Evolutionary conservation across 2,888 invertebrate species (phyloP), one percentile per base, ranked within the genome.

Genomic region (Pantelozetes paolii): DNA sequence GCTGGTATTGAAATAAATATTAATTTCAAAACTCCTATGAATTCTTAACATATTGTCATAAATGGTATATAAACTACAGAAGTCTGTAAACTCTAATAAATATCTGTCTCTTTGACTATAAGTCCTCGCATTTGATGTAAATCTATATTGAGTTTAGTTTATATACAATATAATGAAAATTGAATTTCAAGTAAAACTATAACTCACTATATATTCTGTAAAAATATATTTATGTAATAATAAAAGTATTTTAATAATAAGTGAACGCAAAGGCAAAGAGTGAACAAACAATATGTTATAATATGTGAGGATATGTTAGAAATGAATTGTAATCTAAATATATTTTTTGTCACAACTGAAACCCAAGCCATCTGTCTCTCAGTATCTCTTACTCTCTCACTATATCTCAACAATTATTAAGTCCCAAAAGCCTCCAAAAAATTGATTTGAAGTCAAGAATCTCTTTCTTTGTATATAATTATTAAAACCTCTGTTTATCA

Each of bases 341-440:
- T 64, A 15, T 23, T 11, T 57, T 23, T 26, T 57, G 26, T 64
- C n/a, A n/a, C n/a, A n/a, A 20, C 32, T 36, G 32, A 20, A 64
- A 64, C 32, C 36, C 18, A 32, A 64, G 36, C 32, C 64, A 64
- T 64, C 64, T 64, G 64, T 64, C 36, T n/a, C n/a, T n/a, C n/a
- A n/a, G n/a, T n/a, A n/a, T n/a, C n/a, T n/a, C n/a, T n/a, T n/a
- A n/a, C n/a, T n/a, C n/a, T n/a, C n/a, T n/a, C n/a, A n/a, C n/a
- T n/a, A n/a, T n/a, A n/a, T n/a, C n/a, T 30, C 64, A 64, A 30
- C 18, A 36, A 64, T 64, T 64, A 64, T 64, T 64, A 64, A 64
- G 32, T 36, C n/a, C n/a, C 36, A n/a, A 36, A 32, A 11, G 2
- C 57, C 57, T 57, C 57, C 11, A 57, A 32, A 64, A 64, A 64